Percentiles rank a stretch among this genome's conserved stretches.
Conservation (phyloP, 2,113 vertebrate genomes). For the Megalops atlanticus region DNA sequence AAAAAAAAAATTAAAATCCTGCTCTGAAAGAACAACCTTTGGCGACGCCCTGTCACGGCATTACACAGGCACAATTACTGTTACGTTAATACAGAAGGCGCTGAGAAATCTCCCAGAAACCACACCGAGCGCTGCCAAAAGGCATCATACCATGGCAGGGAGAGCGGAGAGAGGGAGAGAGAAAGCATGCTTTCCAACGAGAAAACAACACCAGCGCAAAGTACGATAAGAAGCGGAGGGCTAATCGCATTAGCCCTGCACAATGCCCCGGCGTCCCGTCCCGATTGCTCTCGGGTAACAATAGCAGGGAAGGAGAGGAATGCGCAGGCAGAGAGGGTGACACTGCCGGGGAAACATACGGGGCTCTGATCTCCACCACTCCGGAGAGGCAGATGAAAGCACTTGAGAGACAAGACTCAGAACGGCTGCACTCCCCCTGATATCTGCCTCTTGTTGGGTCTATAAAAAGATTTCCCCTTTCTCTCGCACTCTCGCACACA, state of each 20-base stretch:
- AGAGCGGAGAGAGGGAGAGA: not conserved
- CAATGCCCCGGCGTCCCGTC: conserved; percentile 9
- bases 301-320: conserved; percentile 19
- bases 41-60: not conserved
- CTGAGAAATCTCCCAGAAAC: no score
- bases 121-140: not conserved
- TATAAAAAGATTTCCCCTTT: conserved; percentile 5
- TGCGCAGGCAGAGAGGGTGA: not conserved
- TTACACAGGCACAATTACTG: not conserved
- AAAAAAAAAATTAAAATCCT: not conserved
- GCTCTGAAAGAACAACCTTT: not conserved
- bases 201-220: not conserved
- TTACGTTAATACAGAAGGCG: not conserved
- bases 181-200: not conserved
- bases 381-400: not conserved
- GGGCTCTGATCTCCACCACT: conserved; percentile 12
- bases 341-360: conserved; percentile 16
- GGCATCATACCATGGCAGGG: not conserved
- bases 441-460: not conserved
- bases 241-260: conserved; percentile 14
- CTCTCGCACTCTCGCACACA: not conserved
- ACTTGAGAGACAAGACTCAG: not conserved
- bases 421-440: not conserved
- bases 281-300: conserved; percentile 19
- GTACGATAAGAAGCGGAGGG: not conserved